Evolutionary conservation across 2,888 invertebrate genomes (phyloP).

Genomic region (Homarus gammarus): DNA sequence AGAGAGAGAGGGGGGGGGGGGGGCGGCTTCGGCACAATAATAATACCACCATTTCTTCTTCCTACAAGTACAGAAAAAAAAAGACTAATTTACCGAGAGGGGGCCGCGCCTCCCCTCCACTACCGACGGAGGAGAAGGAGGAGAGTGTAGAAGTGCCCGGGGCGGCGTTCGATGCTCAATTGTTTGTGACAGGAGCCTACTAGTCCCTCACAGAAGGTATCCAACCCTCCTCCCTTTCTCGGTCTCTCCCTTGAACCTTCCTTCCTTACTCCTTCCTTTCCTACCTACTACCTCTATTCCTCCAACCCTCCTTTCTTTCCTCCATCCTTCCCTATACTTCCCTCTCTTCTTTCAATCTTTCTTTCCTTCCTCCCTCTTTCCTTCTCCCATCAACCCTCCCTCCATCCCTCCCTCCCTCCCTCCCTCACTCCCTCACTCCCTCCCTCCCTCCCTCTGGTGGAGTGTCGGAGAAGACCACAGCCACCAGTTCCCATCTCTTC

Average conservation of each 20-base stretch:
- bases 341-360: neutral
- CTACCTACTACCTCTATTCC: neutral
- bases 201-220: neutral
- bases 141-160: neutral
- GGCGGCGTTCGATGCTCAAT: constrained; percentile 47
- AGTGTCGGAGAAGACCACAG: no score
- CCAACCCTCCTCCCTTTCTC: neutral
- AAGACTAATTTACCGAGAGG: constrained; percentile 20
- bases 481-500: no score
- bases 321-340: neutral
- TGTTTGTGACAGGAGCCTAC: constrained; percentile 39
- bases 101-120: neutral
- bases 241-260: neutral
- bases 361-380: neutral
- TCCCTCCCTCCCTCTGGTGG: neutral
- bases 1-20: no score
- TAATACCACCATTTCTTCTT: no score
- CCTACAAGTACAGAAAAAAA: neutral
- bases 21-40: no score
- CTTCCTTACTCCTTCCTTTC: neutral
- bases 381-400: neutral
- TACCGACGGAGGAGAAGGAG: no score
- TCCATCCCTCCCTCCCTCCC: neutral
- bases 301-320: neutral
- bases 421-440: no score